A percentile compares a stretch with the other conserved stretches of the same genome.
phyloP scores from a whole-genome alignment of 1,140 invertebrate species.

The fruit fly (Drosophila melanogaster) region DNA sequence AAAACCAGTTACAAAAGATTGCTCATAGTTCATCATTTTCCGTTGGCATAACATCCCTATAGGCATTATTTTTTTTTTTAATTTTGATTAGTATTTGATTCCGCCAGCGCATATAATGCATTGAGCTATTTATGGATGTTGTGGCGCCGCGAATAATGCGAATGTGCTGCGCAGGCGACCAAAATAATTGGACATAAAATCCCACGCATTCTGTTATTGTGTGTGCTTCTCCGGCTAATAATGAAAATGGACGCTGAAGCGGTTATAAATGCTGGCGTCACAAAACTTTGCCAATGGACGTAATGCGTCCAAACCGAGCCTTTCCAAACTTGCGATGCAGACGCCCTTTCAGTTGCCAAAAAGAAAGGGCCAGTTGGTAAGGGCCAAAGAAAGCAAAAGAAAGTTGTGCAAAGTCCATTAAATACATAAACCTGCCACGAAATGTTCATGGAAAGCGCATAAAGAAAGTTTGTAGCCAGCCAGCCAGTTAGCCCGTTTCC shows the following conservation, averaged over 20 bases:
- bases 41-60: background rate
- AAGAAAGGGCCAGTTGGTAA: conserved; percentile 15
- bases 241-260: conserved; percentile 70
- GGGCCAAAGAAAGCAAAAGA: conserved; percentile 32
- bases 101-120: conserved; percentile 3
- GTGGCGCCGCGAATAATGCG: conserved; percentile 33
- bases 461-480: conserved; percentile 74
- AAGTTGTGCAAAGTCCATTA: conserved; percentile 81
- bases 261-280: conserved; percentile 77
- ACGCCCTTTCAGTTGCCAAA: conserved; percentile 21
- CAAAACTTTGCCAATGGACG: conserved; percentile 77
- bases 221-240: conserved; percentile 56
- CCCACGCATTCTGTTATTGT: conserved; percentile 17
- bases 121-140: conserved; percentile 42
- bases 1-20: background rate
- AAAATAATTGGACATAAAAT: conserved; percentile 67
- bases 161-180: conserved; percentile 16
- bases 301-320: conserved; percentile 57
- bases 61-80: background rate
- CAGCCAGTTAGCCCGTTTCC: conserved; percentile 10
- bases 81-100: background rate
- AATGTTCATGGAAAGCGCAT: conserved; percentile 83
- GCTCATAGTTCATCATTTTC: background rate
- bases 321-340: conserved; percentile 38
- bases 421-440: conserved; percentile 83